Base-by-base conservation (phyloP, 2,888 invertebrate genomes). In the Alloscopus bannaensis region DNA sequence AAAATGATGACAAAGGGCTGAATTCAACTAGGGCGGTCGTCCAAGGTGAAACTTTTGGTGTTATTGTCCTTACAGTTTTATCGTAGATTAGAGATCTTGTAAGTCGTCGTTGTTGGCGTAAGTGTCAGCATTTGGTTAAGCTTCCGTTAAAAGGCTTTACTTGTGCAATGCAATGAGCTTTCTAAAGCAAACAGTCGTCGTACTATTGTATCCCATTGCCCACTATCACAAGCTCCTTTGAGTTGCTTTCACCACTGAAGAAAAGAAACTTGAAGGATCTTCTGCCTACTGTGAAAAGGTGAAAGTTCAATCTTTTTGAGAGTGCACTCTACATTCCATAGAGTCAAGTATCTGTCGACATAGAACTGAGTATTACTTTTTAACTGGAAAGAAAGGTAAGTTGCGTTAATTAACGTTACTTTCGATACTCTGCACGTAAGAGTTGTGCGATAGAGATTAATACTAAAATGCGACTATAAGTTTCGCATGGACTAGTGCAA, bases 161-260 rank as follows among this genome's bases (percentile, higher is more conserved):
- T 57, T 45, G 65, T 64, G 52, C 62, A 55, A 64, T 24, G 59
- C 59, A 59, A 57, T 28, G 36, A 55, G 64, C 55, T 64, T 65
- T 57, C 45, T 26, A 36, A 29, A 29, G 26, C 29, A 50, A 22
- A 52, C 40, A 40, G 42, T 64, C 42, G 29, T 72, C 40, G 60
- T 64, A 40, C n/a, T n/a, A n/a, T n/a, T 69, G 22, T 69, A 69
- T 70, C 77, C 77, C 77, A 77, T 77, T 77, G 40, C 77, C 77
- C 77, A 77, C 77, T 77, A 77, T 77, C 77, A 77, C 62, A 62
- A 42, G 60, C 36, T 60, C 22, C 36, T 40, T 60, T 60, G 60
- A 60, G 24, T 60, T 24, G 59, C 60, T 60, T 60, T 60, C 40
- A 55, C 55, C 55, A 55, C n/a, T 24, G 3, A 55, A 26, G n/a